Percentiles rank a stretch among this genome's conserved stretches.
Conservation (phyloP, 2,888 invertebrate genomes). For the Heterodera filipjevi region DNA sequence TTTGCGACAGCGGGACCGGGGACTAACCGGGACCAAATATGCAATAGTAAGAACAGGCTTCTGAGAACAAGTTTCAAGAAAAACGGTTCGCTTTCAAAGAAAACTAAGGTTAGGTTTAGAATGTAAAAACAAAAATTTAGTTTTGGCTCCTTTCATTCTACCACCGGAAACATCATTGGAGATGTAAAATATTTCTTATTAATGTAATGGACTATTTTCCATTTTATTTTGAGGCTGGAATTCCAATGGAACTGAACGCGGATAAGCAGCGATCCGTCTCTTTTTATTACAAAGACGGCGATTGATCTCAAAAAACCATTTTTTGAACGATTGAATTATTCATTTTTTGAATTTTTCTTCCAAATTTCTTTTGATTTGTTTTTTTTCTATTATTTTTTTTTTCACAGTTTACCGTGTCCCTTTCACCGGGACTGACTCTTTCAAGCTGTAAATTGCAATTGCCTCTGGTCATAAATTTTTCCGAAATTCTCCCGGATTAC, state of each 20-base stretch:
- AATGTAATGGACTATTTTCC: neutral
- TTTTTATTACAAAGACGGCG: constrained; percentile 41
- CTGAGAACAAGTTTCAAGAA: too few species aligned
- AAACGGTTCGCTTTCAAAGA: too few species aligned
- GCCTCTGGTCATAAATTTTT: too few species aligned
- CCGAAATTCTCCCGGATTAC: neutral
- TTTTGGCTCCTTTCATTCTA: constrained; percentile 27
- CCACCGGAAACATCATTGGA: constrained; percentile 25
- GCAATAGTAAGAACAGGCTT: too few species aligned
- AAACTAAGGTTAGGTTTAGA: too few species aligned
- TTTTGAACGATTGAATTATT: neutral
- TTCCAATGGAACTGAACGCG: constrained; percentile 43
- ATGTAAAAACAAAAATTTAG: neutral
- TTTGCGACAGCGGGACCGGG: too few species aligned
- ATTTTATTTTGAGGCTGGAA: constrained; percentile 36
- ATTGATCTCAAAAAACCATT: constrained; percentile 16
- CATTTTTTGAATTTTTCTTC: neutral
- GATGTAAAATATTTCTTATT: neutral
- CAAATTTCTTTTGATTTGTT: neutral
- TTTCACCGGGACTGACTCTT: too few species aligned
- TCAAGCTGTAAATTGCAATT: too few species aligned
- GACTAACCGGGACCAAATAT: too few species aligned
- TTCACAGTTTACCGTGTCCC: neutral
- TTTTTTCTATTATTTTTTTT: neutral
- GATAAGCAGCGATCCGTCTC: constrained; percentile 42